Conservation (phyloP, 2,113 vertebrate species). For the Toxostoma redivivum region DNA sequence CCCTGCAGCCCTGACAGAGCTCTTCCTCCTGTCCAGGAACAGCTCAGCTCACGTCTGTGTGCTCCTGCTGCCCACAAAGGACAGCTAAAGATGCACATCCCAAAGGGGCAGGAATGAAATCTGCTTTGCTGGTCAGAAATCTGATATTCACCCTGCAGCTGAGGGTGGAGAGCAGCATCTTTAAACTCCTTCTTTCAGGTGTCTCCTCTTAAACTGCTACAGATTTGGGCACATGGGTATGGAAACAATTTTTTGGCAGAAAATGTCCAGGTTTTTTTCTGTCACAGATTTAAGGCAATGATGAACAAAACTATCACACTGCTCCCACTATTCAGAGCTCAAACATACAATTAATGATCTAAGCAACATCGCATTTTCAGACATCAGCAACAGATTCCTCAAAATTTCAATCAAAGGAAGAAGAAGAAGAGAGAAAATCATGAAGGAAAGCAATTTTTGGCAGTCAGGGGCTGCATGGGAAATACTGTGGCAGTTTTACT, state of each 20-base stretch:
- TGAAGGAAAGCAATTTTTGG: constrained; percentile 7
- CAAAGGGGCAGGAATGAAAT: background rate
- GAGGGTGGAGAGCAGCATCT: background rate
- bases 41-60: background rate
- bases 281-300: background rate
- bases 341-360: background rate
- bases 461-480: constrained; percentile 8
- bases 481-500: constrained; percentile 67
- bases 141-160: background rate
- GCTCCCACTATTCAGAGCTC: background rate
- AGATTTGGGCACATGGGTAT: background rate
- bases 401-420: background rate
- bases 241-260: background rate
- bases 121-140: background rate
- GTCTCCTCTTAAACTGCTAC: background rate
- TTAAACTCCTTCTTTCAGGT: background rate
- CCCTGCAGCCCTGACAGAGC: background rate
- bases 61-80: background rate
- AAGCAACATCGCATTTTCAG: background rate
- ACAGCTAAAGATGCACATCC: background rate
- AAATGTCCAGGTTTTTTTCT: background rate
- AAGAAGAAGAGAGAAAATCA: background rate
- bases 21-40: background rate
- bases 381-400: background rate
- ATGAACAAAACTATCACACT: background rate